These are phyloP conservation scores for Dysidea cf. avara DNA, from an alignment of 37 sponge, comb jelly and placozoan genomes.

Conservation along the genomic window DNA sequence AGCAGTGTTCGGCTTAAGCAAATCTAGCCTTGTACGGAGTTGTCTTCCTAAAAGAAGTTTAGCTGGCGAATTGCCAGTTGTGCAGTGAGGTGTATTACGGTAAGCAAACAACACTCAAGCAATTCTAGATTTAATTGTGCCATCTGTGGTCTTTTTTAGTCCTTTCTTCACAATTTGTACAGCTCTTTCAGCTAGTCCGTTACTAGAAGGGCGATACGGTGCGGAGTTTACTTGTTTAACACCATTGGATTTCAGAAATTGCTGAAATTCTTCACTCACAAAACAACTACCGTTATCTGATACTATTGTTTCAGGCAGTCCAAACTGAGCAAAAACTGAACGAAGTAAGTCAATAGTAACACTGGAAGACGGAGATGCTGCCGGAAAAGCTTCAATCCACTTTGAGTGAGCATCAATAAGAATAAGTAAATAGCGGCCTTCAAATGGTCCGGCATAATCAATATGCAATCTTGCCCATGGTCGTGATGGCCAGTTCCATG, in stretches of 20 bases:
- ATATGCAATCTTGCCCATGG: neutral
- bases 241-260: conserved; percentile 14
- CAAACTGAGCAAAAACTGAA: conserved; percentile 9
- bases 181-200: conserved; percentile 18
- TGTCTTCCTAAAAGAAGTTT: neutral
- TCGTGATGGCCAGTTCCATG: neutral
- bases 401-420: conserved; percentile 1
- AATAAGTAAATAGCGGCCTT: neutral
- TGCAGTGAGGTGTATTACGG: neutral
- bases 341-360: neutral
- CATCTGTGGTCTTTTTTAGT: conserved; percentile 4
- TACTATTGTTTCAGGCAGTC: conserved; percentile 13
- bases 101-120: neutral
- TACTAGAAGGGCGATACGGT: conserved; percentile 4
- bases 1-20: neutral
- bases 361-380: neutral
- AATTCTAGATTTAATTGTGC: neutral
- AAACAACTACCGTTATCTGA: conserved; percentile 22
- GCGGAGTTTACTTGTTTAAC: conserved; percentile 20
- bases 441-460: no score
- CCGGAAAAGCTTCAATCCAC: neutral
- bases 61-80: neutral
- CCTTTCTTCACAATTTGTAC: conserved; percentile 27
- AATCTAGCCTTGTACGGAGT: conserved; percentile 3
- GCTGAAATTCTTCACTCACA: conserved; percentile 13